Evolutionary conservation across 2,888 invertebrate genomes (phyloP).

Genomic region (Brenthis daphne): DNA sequence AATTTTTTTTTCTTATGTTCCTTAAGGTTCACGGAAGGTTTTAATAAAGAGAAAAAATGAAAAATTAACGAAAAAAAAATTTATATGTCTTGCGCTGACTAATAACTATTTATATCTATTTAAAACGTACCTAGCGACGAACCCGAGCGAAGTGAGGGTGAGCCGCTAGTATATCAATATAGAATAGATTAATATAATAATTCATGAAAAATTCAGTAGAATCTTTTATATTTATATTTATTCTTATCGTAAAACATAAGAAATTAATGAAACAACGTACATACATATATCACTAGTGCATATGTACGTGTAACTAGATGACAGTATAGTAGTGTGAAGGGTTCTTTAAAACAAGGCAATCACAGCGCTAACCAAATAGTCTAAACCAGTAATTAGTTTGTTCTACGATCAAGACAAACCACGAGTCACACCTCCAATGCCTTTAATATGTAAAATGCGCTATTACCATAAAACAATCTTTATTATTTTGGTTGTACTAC

Average conservation of each 20-base stretch:
- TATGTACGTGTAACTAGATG: constrained; percentile 4
- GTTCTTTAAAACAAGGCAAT: constrained; percentile 60
- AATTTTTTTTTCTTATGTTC: no score
- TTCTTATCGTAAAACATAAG: not conserved
- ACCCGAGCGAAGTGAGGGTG: no score
- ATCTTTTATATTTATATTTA: no score
- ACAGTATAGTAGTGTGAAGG: constrained; percentile 21
- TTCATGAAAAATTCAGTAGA: not conserved
- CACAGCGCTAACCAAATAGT: constrained; percentile 67
- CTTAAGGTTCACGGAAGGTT: no score
- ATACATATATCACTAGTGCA: not conserved
- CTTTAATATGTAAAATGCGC: constrained; percentile 7
- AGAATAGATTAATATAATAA: not conserved
- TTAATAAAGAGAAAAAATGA: no score
- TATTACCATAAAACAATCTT: not conserved
- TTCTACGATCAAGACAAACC: constrained; percentile 53
- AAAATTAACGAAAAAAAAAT: no score
- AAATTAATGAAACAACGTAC: not conserved
- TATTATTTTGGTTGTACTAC: no score
- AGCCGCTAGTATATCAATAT: no score
- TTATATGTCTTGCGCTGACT: no score
- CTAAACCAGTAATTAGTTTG: constrained; percentile 76
- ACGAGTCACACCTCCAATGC: constrained; percentile 30
- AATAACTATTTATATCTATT: no score
- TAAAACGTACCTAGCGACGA: no score